Evolutionary conservation across 1,140 invertebrate species (phyloP).

Genomic region (Drosophila sulfurigaster): DNA sequence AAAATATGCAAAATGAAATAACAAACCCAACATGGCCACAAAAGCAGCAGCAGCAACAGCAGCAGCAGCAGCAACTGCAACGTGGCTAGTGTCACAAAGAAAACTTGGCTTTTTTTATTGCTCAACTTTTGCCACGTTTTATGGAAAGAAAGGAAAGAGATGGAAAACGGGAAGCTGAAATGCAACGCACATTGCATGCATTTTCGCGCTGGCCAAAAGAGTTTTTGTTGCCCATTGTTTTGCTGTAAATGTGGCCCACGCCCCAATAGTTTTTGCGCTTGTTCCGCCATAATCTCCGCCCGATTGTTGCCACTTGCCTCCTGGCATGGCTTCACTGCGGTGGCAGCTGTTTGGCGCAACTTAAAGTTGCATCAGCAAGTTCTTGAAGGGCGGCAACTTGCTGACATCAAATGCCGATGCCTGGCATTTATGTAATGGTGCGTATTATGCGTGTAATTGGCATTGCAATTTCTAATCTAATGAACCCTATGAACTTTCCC

Average conservation of each 20-base stretch:
- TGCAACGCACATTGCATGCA: constrained; percentile 64
- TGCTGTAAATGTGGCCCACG: constrained; percentile 73
- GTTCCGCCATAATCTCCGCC: constrained; percentile 29
- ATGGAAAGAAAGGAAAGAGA: not conserved
- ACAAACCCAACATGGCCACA: constrained; percentile 32
- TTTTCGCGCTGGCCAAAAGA: constrained; percentile 57
- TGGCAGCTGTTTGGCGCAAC: constrained; percentile 68
- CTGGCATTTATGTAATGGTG: constrained; percentile 63
- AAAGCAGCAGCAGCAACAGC: constrained; percentile 24
- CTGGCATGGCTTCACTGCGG: constrained; percentile 33
- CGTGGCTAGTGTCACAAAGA: constrained; percentile 68
- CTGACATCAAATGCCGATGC: constrained; percentile 31
- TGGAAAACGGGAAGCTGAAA: not conserved
- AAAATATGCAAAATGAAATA: constrained; percentile 18
- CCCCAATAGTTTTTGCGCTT: constrained; percentile 43
- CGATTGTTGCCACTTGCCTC: constrained; percentile 36
- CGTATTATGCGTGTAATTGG: constrained; percentile 77
- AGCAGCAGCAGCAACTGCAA: constrained; percentile 42
- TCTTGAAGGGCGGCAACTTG: constrained; percentile 46
- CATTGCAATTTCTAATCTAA: constrained; percentile 62
- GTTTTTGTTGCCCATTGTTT: constrained; percentile 72
- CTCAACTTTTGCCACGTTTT: constrained; percentile 71
- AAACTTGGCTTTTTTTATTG: constrained; percentile 67
- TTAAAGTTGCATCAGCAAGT: constrained; percentile 64
- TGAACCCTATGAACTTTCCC: constrained; percentile 49